Conservation (phyloP, 2,888 invertebrate species). For the Spilosoma lubricipeda region DNA sequence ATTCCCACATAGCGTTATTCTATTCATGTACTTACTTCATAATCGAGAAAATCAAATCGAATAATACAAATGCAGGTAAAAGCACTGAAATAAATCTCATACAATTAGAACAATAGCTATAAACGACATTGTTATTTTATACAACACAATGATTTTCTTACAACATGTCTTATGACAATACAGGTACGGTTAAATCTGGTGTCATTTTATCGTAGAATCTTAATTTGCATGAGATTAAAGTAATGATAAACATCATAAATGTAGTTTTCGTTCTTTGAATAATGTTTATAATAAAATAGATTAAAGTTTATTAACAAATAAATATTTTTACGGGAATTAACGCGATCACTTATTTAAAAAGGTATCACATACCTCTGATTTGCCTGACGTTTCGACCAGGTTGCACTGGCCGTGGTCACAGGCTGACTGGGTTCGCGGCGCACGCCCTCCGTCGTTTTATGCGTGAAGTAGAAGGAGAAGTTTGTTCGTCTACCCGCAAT, state of each 20-base stretch:
- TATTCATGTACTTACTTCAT: too few species aligned
- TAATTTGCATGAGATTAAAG: not conserved
- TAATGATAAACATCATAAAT: not conserved
- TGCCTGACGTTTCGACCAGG: too few species aligned
- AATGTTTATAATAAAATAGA: not conserved
- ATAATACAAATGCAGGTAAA: not conserved
- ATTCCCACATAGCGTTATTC: too few species aligned
- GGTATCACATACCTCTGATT: too few species aligned
- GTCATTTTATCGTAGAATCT: not conserved
- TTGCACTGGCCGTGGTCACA: too few species aligned
- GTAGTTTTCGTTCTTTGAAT: not conserved
- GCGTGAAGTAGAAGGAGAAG: too few species aligned
- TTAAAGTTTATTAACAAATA: not conserved
- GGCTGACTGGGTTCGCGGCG: too few species aligned
- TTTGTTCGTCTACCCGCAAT: too few species aligned
- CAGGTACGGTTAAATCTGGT: not conserved
- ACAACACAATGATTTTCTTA: not conserved
- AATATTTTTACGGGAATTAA: too few species aligned
- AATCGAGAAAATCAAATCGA: not conserved
- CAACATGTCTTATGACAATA: not conserved
- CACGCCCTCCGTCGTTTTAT: too few species aligned
- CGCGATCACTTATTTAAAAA: too few species aligned
- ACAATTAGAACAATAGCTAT: not conserved
- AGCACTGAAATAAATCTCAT: not conserved
- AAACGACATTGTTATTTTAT: not conserved